Evolutionary conservation across 2,113 vertebrate genomes (phyloP).

Genomic region (Otus sunia): DNA sequence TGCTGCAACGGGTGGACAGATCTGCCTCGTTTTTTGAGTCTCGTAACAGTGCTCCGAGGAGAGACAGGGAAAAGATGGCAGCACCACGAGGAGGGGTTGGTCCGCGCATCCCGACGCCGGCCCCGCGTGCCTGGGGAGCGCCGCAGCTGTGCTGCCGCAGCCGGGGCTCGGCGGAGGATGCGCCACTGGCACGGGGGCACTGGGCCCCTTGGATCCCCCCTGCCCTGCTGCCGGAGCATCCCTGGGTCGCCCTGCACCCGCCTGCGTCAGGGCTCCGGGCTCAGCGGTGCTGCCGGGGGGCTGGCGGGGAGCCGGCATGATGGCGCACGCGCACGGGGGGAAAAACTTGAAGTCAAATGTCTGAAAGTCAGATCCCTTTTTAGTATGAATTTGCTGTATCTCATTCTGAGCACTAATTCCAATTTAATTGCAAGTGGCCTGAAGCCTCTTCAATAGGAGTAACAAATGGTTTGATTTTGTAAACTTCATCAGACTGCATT

Average conservation of each 20-base stretch:
- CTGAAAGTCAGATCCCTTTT: conserved; percentile 90
- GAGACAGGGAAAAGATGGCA: neutral
- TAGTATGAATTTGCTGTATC: conserved; percentile 99
- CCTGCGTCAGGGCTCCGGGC: neutral
- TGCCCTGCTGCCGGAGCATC: neutral
- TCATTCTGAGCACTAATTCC: conserved; percentile 99
- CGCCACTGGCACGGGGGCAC: rapidly evolving
- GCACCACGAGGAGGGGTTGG: rapidly evolving
- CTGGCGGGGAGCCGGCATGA: rapidly evolving
- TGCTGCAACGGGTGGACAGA: neutral
- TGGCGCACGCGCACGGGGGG: neutral
- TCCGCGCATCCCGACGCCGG: rapidly evolving
- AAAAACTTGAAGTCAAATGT: conserved; percentile 80
- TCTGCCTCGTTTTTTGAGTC: neutral
- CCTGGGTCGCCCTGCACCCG: neutral
- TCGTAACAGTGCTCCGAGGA: neutral
- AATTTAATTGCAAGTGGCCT: conserved; percentile 99
- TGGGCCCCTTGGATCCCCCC: rapidly evolving
- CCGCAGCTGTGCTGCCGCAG: neutral
- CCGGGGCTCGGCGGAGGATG: neutral
- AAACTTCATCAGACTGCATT: conserved; percentile 99
- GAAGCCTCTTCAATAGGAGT: conserved; percentile 99
- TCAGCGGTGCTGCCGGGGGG: neutral
- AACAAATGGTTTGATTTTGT: conserved; percentile 99
- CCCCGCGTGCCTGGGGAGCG: rapidly evolving